These are phyloP conservation scores for Anthoscopus minutus DNA, from an alignment of 2,113 vertebrate species.

Conservation along the genomic window DNA sequence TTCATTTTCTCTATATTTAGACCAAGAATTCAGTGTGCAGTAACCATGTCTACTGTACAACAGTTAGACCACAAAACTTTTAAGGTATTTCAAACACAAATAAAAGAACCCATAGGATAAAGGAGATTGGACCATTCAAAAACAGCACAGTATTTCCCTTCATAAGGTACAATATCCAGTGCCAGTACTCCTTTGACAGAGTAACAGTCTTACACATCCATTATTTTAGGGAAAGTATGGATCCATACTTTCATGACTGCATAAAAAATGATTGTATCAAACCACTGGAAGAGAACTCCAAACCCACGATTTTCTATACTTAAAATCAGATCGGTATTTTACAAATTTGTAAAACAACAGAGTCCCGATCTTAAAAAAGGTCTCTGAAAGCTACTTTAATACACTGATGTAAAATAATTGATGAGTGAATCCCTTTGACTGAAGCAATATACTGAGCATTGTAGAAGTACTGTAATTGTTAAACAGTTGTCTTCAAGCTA, in stretches of 20 bases:
- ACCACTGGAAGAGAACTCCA: not conserved
- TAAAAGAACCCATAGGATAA: not conserved
- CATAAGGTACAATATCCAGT: not conserved
- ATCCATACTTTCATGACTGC: not conserved
- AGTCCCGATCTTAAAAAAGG: not conserved
- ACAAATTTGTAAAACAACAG: not conserved
- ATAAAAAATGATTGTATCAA: not conserved
- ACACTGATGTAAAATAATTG: not conserved
- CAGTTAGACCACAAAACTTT: not conserved
- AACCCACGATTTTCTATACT: not conserved
- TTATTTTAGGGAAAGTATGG: not conserved
- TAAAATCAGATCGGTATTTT: not conserved
- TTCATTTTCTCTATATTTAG: constrained; percentile 14
- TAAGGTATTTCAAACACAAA: not conserved
- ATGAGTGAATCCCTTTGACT: not conserved
- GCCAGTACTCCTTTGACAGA: not conserved
- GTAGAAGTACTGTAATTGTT: not conserved
- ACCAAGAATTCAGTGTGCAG: not conserved
- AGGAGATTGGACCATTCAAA: not conserved
- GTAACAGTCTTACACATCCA: not conserved
- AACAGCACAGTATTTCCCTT: not conserved
- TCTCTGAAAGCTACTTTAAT: not conserved
- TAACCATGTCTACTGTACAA: not conserved
- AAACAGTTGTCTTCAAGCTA: not conserved
- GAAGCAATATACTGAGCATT: not conserved